Evolutionary conservation across 2,113 vertebrate genomes (phyloP).

Genomic region (Tilapia sparmanii): DNA sequence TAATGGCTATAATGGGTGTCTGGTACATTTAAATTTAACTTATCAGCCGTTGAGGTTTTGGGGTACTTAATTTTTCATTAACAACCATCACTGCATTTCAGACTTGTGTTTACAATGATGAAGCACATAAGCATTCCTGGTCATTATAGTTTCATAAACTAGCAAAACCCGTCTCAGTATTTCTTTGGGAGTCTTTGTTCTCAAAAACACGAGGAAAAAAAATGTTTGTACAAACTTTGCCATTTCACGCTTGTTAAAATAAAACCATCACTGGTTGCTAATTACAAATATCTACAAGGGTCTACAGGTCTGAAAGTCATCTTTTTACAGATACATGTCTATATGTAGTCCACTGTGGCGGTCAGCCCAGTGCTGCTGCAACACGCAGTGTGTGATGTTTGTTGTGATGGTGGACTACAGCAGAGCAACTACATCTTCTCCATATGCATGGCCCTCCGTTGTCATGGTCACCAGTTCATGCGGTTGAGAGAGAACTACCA

Average conservation of each 20-base stretch:
- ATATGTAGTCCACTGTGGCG: background rate
- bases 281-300: constrained; percentile 59
- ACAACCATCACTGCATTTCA: background rate
- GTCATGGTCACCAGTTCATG: constrained; percentile 79
- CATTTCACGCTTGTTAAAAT: constrained; percentile 42
- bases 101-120: constrained; percentile 1
- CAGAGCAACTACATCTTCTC: constrained; percentile 76
- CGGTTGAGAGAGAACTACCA: constrained; percentile 73
- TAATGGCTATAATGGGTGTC: background rate
- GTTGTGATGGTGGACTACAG: constrained; percentile 45
- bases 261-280: constrained; percentile 35
- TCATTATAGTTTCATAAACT: constrained; percentile 4
- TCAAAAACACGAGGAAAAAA: constrained; percentile 21
- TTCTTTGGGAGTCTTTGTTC: constrained; percentile 54
- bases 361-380: background rate
- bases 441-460: constrained; percentile 71
- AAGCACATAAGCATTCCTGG: background rate
- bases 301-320: background rate
- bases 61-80: background rate
- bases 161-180: constrained; percentile 49
- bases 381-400: background rate
- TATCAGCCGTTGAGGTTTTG: background rate
- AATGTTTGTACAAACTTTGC: constrained; percentile 41
- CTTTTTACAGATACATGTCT: constrained; percentile 8
- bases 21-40: background rate